phyloP scores from a whole-genome alignment of 1,140 invertebrate genomes.

The Drosophila mojavensis region DNA sequence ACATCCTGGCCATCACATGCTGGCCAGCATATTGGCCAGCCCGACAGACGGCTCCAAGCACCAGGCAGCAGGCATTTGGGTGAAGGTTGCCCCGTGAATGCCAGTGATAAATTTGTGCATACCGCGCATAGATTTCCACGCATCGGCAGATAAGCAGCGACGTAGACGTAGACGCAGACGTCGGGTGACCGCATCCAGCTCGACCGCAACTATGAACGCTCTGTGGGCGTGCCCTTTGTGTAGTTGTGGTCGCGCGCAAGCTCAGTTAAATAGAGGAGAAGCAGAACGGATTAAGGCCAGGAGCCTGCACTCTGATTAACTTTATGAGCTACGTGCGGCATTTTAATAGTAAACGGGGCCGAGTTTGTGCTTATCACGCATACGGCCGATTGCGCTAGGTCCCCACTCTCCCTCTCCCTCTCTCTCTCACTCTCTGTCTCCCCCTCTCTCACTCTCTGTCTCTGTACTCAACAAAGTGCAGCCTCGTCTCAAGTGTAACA shows the following conservation, averaged over 20 bases:
- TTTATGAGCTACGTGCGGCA: constrained; percentile 76
- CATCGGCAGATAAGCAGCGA: constrained; percentile 20
- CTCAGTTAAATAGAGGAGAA: constrained; percentile 28
- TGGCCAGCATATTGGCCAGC: constrained; percentile 66
- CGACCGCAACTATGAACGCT: constrained; percentile 61
- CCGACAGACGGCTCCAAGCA: constrained; percentile 21
- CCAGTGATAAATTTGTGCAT: constrained; percentile 80
- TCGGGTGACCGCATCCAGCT: constrained; percentile 40
- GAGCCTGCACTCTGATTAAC: constrained; percentile 67
- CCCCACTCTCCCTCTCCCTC: background rate
- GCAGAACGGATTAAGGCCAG: constrained; percentile 3
- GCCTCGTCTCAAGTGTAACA: constrained; percentile 77
- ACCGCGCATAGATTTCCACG: constrained; percentile 75
- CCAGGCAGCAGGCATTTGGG: constrained; percentile 66
- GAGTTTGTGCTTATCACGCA: constrained; percentile 62
- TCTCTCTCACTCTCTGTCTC: no score
- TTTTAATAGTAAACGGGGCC: constrained; percentile 64
- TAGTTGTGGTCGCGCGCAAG: constrained; percentile 50
- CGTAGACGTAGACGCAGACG: constrained; percentile 32
- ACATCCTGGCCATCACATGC: constrained; percentile 45
- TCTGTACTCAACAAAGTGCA: background rate
- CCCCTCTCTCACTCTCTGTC: no score
- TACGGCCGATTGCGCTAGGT: constrained; percentile 43
- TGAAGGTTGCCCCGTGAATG: constrained; percentile 76
- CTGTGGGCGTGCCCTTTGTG: constrained; percentile 69